phyloP scores from a whole-genome alignment of 2,113 vertebrate species.

The Pithys albifrons region DNA sequence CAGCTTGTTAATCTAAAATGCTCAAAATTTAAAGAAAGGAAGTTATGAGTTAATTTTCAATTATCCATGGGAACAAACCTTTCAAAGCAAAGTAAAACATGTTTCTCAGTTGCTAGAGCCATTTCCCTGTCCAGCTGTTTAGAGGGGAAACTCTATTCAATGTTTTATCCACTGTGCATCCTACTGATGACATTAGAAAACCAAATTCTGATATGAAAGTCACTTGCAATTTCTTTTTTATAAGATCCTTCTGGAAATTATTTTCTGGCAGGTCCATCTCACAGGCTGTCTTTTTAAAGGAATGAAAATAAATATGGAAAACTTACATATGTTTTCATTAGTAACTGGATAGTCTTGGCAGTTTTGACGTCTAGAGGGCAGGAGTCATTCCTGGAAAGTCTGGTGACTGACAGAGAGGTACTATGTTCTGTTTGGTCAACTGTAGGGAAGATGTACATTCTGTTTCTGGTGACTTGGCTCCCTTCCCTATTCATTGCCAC shows the following conservation, averaged over 20 bases:
- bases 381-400: not conserved
- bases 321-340: not conserved
- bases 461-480: not conserved
- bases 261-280: not conserved
- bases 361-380: not conserved
- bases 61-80: not conserved
- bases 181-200: not conserved
- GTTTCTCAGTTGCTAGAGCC: not conserved
- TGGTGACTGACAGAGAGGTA: not conserved
- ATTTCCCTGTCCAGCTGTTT: not conserved
- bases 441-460: not conserved
- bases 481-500: not conserved
- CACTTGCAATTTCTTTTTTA: not conserved
- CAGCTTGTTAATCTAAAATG: not conserved
- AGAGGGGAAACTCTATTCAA: not conserved
- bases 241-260: not conserved
- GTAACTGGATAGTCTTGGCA: not conserved
- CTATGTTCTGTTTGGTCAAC: not conserved
- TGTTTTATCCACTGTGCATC: not conserved
- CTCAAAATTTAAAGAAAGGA: not conserved
- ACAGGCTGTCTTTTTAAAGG: not conserved
- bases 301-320: not conserved
- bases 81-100: not conserved
- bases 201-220: not conserved
- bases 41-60: not conserved